phyloP scores from a whole-genome alignment of 1,140 invertebrate genomes.

The Drosophila repletoides region DNA sequence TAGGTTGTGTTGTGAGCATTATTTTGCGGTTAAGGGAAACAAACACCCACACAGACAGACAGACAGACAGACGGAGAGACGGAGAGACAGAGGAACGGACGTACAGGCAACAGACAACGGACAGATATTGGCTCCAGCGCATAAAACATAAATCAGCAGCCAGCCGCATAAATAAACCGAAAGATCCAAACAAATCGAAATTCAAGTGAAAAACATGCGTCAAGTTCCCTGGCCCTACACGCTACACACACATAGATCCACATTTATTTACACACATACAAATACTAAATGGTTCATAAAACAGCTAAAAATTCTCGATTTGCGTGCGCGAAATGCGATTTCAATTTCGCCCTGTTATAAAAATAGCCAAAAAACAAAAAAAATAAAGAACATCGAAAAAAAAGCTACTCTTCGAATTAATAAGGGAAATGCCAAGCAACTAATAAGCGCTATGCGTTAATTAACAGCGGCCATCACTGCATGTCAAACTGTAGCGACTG shows the following conservation, averaged over 20 bases:
- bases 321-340: constrained; percentile 38
- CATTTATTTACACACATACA: neutral
- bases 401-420: neutral
- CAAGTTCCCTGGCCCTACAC: constrained; percentile 27
- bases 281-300: neutral
- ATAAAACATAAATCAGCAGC: constrained; percentile 53
- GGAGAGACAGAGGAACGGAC: too few relatives aligned
- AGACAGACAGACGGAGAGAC: too few relatives aligned
- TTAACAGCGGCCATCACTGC: too few relatives aligned
- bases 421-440: neutral
- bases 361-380: neutral
- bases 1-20: too few relatives aligned
- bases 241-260: neutral
- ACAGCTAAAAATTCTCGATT: constrained; percentile 26
- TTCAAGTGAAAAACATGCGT: constrained; percentile 40
- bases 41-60: neutral
- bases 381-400: constrained; percentile 18
- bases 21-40: too few relatives aligned
- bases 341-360: constrained; percentile 7
- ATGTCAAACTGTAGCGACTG: too few relatives aligned
- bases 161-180: constrained; percentile 52
- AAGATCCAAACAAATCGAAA: constrained; percentile 57
- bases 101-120: too few relatives aligned
- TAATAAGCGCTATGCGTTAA: too few relatives aligned
- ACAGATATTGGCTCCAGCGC: neutral